Base-by-base conservation (phyloP, 23 tunicate genomes). In the Oikopleura dioica region DNA sequence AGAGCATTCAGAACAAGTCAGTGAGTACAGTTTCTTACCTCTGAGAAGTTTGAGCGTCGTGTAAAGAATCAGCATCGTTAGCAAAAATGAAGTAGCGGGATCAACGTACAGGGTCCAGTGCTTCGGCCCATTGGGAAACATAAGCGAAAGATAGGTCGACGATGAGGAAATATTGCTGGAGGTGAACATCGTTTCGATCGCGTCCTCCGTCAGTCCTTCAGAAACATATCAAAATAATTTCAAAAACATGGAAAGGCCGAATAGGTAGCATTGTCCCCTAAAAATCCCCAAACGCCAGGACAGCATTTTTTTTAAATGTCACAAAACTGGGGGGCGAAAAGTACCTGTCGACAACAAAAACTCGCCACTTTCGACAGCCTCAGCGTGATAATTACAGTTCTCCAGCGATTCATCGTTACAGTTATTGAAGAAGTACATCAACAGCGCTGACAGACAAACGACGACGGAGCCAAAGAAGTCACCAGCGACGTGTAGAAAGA, bases 401-500 rank as follows among this genome's bases (percentile, higher is more conserved):
- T 9, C 9, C 9, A 44, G 55, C 16, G 9, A 9, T 44, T 9
- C 9, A 44, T 44, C 55, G 55, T 44, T 16, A 44, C 55, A 44
- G 16, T 44, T 44, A 16, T 44, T 44, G 16, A 9, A 44, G 16
- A 44, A 44, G 55, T 44, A 44, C 55, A 44, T 44, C 16, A 44
- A 44, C 55, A 9, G 16, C 9, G 55, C 55, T 35, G 82, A 84
- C 59, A 85, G 78, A 80, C 85, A 82, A 28, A 91, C 97, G 32
- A 91, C 79, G 26, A 85, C 87, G 0, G 97, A 91, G 32, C 97
- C 97, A 32, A 91, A 78, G 1, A 86, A 86, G 68, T 91, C 97
- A 21, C 97, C 97, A 30, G 85, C 78, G 59, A 91, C 97, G 75
- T 91, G 97, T 21, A 91, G 82, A 51, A 91, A 91, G 0, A 91